A percentile compares a stretch with the other conserved stretches of the same genome.
These are phyloP conservation scores for Acestrorhynchus altus DNA, from an alignment of 2,797 vertebrate species.

Conservation along the genomic window DNA sequence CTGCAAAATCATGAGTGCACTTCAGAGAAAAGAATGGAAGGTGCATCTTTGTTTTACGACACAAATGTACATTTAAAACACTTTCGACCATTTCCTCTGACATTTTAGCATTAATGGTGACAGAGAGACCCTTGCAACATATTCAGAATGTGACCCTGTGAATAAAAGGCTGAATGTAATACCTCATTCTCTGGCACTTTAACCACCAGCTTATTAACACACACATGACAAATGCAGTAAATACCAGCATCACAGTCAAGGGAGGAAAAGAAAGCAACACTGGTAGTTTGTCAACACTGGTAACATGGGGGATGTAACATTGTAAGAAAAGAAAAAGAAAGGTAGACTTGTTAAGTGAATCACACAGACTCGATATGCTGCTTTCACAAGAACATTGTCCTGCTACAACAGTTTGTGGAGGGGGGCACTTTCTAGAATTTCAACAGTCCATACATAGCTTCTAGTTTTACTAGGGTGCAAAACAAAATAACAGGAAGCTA, in stretches of 20 bases:
- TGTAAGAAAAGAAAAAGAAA: not conserved
- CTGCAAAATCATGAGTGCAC: conserved; percentile 56
- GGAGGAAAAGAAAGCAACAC: not conserved
- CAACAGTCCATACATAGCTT: not conserved
- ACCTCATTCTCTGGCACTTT: not conserved
- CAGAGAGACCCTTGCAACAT: conserved; percentile 13
- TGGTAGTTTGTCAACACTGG: not conserved
- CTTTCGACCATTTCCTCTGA: conserved; percentile 12
- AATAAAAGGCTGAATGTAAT: conserved; percentile 17
- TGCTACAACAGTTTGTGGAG: not conserved
- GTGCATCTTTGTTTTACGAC: conserved; percentile 44
- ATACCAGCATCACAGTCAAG: not conserved
- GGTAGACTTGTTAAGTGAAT: not conserved
- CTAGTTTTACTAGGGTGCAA: not conserved
- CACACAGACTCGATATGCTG: too few species aligned
- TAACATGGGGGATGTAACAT: not conserved
- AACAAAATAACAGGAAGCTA: not conserved
- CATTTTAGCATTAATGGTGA: conserved; percentile 11
- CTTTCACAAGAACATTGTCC: not conserved
- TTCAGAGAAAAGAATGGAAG: conserved; percentile 41
- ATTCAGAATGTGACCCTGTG: conserved; percentile 12
- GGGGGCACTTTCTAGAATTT: not conserved
- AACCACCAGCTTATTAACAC: not conserved
- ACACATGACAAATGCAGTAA: conserved; percentile 34
- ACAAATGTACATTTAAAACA: conserved; percentile 36